Conservation (phyloP, 2,113 vertebrate genomes). For the Pithys albifrons region DNA sequence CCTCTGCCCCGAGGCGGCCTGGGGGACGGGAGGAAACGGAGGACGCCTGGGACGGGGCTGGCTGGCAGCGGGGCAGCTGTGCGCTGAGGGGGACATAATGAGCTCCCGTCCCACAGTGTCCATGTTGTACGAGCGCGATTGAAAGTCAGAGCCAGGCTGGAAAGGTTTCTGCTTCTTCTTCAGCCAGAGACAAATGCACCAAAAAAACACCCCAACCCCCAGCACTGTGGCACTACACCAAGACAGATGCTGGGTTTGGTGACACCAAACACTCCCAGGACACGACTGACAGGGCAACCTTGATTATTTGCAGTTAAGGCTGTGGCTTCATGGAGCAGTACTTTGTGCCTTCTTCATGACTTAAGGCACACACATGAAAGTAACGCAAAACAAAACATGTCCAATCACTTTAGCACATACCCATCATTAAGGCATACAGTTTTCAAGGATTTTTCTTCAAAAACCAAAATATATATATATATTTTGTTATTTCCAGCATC, state of each 20-base stretch:
- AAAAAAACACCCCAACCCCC: neutral
- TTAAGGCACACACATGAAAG: neutral
- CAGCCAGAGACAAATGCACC: neutral
- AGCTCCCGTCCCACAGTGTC: neutral
- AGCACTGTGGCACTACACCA: accelerated
- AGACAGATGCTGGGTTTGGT: neutral
- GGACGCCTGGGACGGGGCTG: no score
- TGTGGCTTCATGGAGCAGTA: accelerated
- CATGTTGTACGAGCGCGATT: accelerated
- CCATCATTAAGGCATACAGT: neutral
- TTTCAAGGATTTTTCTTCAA: neutral
- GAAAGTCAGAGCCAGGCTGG: neutral
- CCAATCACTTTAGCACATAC: neutral
- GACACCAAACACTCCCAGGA: accelerated
- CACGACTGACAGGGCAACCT: neutral
- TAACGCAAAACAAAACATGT: neutral
- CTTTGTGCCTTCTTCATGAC: neutral
- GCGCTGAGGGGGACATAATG: accelerated
- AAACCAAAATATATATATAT: accelerated
- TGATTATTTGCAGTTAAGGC: neutral
- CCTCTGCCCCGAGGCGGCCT: accelerated
- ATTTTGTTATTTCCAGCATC: neutral
- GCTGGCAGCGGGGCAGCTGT: accelerated
- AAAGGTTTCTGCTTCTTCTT: neutral
- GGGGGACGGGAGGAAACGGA: neutral